Evolutionary conservation across 2,888 invertebrate genomes (phyloP).

Genomic region (Sarcophaga rosellei): DNA sequence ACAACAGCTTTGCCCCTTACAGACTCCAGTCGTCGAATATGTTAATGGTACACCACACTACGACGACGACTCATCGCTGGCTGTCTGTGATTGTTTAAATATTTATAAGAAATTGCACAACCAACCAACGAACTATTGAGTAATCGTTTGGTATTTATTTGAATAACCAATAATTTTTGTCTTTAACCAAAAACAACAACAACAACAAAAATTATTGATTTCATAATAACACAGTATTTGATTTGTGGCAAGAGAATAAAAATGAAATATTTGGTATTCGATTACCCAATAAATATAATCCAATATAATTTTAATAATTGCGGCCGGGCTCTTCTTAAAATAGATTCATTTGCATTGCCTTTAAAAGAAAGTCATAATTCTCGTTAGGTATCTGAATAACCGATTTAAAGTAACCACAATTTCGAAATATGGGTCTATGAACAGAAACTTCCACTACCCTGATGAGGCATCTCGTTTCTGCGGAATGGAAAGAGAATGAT

Average conservation of each 20-base stretch:
- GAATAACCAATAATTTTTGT: conserved; percentile 31
- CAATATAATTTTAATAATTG: no score
- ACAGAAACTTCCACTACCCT: no score
- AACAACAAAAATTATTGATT: neutral
- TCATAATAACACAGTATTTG: neutral
- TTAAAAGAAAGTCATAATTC: no score
- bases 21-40: neutral
- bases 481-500: no score
- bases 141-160: conserved; percentile 37
- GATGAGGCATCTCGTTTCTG: no score
- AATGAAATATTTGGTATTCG: neutral
- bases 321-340: no score
- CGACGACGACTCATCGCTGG: neutral
- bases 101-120: conserved; percentile 34
- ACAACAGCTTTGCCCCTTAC: neutral
- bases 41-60: neutral
- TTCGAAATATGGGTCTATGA: no score
- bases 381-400: no score
- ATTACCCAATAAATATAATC: no score
- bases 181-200: neutral
- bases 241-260: neutral
- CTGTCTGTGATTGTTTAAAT: conserved; percentile 15
- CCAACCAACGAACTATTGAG: neutral
- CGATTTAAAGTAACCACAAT: no score
- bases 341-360: no score